These are phyloP conservation scores for Nineta flava DNA, from an alignment of 2,888 invertebrate species.

Conservation along the genomic window DNA sequence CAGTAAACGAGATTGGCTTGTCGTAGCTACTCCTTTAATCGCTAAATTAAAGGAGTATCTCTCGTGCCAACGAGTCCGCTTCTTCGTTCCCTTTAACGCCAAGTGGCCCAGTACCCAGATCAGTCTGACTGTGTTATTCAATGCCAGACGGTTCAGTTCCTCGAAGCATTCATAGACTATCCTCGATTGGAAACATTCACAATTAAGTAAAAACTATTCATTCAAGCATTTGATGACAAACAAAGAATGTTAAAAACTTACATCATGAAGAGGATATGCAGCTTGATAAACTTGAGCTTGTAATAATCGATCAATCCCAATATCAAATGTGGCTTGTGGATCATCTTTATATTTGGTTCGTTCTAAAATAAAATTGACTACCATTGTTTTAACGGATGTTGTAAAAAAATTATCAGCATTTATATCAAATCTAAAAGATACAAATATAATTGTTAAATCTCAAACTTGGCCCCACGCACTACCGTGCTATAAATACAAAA, in stretches of 20 bases:
- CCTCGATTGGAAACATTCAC: no score
- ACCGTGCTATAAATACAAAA: background rate
- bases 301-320: conserved; percentile 52
- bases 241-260: conserved; percentile 22
- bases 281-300: conserved; percentile 47
- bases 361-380: conserved; percentile 60
- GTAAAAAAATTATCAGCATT: conserved; percentile 51
- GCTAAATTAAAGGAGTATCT: no score
- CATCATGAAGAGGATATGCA: conserved; percentile 64
- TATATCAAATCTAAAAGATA: conserved; percentile 40
- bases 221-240: no score
- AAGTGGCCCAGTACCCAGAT: no score
- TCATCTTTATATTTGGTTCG: conserved; percentile 45
- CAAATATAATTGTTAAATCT: background rate
- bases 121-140: no score
- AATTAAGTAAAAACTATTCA: no score
- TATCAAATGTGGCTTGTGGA: conserved; percentile 31
- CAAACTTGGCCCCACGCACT: background rate
- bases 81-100: no score
- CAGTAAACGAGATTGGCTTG: no score
- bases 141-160: no score
- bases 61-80: no score
- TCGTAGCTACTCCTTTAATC: no score
- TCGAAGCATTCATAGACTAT: no score
- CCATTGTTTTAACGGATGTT: conserved; percentile 43